Conservation (phyloP, 2,113 vertebrate species). For the Proteles cristata region DNA sequence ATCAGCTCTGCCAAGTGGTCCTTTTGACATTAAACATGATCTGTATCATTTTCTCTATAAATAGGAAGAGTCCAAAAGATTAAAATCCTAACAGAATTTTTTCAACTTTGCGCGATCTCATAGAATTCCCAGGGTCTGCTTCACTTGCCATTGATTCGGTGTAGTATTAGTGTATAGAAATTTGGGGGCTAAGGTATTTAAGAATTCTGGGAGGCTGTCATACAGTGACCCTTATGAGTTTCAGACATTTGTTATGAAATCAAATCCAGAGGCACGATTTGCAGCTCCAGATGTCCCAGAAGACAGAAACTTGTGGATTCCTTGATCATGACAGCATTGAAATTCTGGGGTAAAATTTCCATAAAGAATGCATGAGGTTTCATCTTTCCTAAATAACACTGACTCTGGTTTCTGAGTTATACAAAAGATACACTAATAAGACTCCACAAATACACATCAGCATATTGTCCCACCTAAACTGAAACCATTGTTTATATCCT, state of each 20-base stretch:
- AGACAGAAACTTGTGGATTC: neutral
- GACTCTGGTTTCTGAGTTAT: slow-evolving; percentile 18
- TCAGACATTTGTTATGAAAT: neutral
- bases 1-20: neutral
- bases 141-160: neutral
- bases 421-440: neutral
- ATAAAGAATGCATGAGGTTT: neutral
- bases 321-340: neutral
- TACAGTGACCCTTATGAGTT: neutral
- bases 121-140: neutral
- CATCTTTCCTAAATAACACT: neutral
- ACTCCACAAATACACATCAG: neutral
- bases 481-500: neutral
- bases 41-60: neutral
- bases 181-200: neutral
- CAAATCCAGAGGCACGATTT: slow-evolving; percentile 15
- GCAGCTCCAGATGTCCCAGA: neutral
- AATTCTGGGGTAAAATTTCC: neutral
- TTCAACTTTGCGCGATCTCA: neutral
- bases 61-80: neutral
- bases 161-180: neutral
- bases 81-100: neutral
- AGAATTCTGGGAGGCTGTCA: neutral
- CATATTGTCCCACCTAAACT: neutral
- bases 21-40: neutral